Evolutionary conservation across 2,888 invertebrate genomes (phyloP), one percentile per base, ranked within the genome.

Genomic region (Lottia gigantea): DNA sequence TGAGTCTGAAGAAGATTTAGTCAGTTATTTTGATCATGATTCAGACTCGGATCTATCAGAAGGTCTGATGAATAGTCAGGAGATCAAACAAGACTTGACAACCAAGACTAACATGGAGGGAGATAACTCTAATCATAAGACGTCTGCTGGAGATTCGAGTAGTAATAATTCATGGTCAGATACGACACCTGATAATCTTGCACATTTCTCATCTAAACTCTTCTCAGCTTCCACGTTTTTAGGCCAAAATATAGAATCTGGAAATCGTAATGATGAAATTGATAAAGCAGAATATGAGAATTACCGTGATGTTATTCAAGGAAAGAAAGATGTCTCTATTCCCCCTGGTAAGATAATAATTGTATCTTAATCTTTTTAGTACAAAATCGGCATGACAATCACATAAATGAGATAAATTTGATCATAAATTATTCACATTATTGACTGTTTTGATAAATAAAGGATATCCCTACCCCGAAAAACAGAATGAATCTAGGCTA

Each of bases 31-130:
- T 72, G 83, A 83, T 65, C 78, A 81, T 31, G 82, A 84, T 25
- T 83, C 82, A 2, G 85, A 85, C 70, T 84, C 83, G 0, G 86
- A 85, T 67, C 76, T 83, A 68, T 85, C 86, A 1, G 86, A 87
- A 73, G 78, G 82, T 55, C 76, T 85, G 61, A 85, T 85, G 83
- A 83, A 83, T 61, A 83, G 83, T 62, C 85, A 86, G 75, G 86
- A 86, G 67, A 76, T 85, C 47, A 77, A 81, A 47, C 81, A 83
- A 0, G 85, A 83, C 23, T 79, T 74, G 63, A 64, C 74, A 12
- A 62, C 49, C 31, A 55, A 55, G 55, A 4, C 40, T 40, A 40
- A 40, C 40, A 31, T 25, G n/a, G 64, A 23, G n/a, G 66, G 45
- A 71, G 62, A 31, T 62, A 67, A 61, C 62, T 26, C 55, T 23